Percentiles rank a stretch among this genome's conserved stretches.
Evolutionary conservation across 2,888 invertebrate genomes (phyloP).

Genomic region (Megastigmus dorsalis): DNA sequence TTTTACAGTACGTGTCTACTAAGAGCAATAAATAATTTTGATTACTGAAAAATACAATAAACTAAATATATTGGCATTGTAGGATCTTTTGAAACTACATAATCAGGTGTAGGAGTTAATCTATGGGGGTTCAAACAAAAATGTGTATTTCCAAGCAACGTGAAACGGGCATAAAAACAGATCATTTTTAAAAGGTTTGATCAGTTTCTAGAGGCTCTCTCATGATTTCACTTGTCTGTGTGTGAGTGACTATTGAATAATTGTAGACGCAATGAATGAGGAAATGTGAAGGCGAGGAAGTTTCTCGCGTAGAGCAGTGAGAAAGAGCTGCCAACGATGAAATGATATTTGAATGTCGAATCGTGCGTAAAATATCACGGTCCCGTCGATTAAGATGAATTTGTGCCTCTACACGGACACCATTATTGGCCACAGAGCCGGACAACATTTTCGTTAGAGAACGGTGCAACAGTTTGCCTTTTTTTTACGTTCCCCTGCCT

Average conservation of each 20-base stretch:
- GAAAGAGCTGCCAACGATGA: conserved; percentile 47
- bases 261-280: conserved; percentile 45
- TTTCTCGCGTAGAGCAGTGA: conserved; percentile 19
- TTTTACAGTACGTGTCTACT: conserved; percentile 20
- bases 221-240: conserved; percentile 53
- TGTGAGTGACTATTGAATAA: conserved; percentile 31
- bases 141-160: not conserved
- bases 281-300: conserved; percentile 24
- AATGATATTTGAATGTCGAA: conserved; percentile 45
- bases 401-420: conserved; percentile 38
- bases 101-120: not conserved
- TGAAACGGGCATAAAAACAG: not conserved
- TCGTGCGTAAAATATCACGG: conserved; percentile 38
- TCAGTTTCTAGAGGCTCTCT: conserved; percentile 27
- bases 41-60: conserved; percentile 34
- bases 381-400: conserved; percentile 43
- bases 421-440: conserved; percentile 25
- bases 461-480: conserved; percentile 90
- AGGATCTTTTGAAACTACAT: not conserved
- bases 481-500: conserved; percentile 90
- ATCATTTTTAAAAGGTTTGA: conserved; percentile 7
- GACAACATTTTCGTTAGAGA: conserved; percentile 67
- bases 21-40: conserved; percentile 39
- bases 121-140: conserved; percentile 19
- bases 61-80: conserved; percentile 1